phyloP scores from a whole-genome alignment of 2,888 invertebrate genomes.

The Chloroclysta siterata region DNA sequence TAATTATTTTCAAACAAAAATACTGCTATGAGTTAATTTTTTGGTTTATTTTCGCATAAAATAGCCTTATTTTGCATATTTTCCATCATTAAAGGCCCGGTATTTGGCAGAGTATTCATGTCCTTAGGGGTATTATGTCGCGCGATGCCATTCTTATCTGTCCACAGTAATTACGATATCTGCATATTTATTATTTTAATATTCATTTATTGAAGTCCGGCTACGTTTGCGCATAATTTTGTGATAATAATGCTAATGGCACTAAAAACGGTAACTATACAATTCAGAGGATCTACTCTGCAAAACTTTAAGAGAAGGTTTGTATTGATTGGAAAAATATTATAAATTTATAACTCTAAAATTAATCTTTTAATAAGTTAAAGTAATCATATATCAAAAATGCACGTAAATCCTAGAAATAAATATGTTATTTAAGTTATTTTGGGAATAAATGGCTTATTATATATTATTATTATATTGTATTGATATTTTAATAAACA shows the following conservation, averaged over 20 bases:
- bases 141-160: constrained; percentile 14
- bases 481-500: no score
- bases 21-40: neutral
- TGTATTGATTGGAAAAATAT: no score
- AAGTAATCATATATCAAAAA: no score
- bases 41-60: neutral
- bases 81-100: constrained; percentile 4
- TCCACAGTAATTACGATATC: constrained; percentile 24
- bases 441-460: no score
- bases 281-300: no score
- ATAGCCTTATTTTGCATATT: neutral
- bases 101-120: constrained; percentile 19
- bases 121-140: constrained; percentile 24
- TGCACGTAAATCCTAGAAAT: no score
- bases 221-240: constrained; percentile 11
- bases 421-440: no score
- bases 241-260: neutral
- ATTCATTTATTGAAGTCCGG: constrained; percentile 15
- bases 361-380: no score
- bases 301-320: no score
- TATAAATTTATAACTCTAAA: no score
- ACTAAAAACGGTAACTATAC: neutral
- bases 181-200: constrained; percentile 20
- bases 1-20: constrained; percentile 3
- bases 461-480: no score